A percentile compares a stretch with the other conserved stretches of the same genome.
Conservation (phyloP, 1,140 invertebrate genomes). For the Drosophila nasuta region DNA sequence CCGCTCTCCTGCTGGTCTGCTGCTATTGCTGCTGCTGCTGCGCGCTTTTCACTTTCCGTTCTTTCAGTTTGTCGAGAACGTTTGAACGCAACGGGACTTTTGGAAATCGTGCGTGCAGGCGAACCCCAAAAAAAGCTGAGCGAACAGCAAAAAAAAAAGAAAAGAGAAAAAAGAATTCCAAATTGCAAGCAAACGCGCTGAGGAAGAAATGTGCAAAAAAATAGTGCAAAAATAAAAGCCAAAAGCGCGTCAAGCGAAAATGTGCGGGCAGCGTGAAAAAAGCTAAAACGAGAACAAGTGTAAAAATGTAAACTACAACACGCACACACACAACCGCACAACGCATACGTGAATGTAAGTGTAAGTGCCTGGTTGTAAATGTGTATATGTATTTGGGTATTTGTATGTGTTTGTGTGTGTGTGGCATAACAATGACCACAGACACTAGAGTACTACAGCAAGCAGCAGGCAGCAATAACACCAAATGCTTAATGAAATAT, state of each 20-base stretch:
- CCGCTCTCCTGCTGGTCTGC: conserved; percentile 27
- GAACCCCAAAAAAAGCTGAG: conserved; percentile 5
- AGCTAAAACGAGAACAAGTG: conserved; percentile 63
- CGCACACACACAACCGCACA: conserved; percentile 35
- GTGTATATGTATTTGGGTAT: conserved; percentile 32
- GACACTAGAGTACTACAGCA: conserved; percentile 8
- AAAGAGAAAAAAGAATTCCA: conserved; percentile 43
- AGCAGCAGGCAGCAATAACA: conserved; percentile 34
- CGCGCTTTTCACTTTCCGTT: conserved; percentile 67
- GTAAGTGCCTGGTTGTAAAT: conserved; percentile 44
- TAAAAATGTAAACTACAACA: conserved; percentile 56
- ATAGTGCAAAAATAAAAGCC: conserved; percentile 54
- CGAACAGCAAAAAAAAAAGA: conserved; percentile 33
- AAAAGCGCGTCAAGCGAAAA: conserved; percentile 50
- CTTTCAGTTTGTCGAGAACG: conserved; percentile 81
- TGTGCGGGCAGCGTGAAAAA: conserved; percentile 61
- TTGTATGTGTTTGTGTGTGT: conserved; percentile 37
- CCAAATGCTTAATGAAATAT: conserved; percentile 36
- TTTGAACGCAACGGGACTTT: conserved; percentile 67
- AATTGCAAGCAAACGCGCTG: conserved; percentile 37
- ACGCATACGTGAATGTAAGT: conserved; percentile 49
- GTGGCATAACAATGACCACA: conserved; percentile 53
- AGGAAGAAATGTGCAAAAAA: conserved; percentile 56
- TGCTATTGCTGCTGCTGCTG: conserved; percentile 62
- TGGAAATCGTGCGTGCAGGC: conserved; percentile 64